Base-by-base conservation (phyloP, 1,140 invertebrate species). In the Heliconius nattereri region DNA sequence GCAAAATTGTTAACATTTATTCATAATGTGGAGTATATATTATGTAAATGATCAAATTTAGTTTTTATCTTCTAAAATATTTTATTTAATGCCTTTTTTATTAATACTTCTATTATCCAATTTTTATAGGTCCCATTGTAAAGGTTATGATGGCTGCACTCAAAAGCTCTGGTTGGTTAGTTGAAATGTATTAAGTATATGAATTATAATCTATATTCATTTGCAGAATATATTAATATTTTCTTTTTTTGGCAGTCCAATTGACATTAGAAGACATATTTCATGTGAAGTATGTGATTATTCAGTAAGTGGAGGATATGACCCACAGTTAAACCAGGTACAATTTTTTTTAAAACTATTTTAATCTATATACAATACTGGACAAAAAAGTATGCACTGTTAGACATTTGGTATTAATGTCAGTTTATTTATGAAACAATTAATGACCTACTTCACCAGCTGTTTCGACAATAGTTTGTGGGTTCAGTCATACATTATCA, bases 271-370 rank as follows among this genome's bases (percentile, higher is more conserved):
- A 23, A 95, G 98, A 81, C 98, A 99, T 90, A 96, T 99, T 80
- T 97, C 97, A 1, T 99, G 98, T 95, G 98, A 99, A 96, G 96
- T 97, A 26, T 99, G 99, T 94, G 96, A 97, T 87, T 92, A 95
- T 26, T 94, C 95, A 52, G 97, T 99, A 0, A 98, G 96, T 87
- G 98, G 98, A 49, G 98, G 98, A 20, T 99, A 98, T 95, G 98
- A 99, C 96, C 97, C 98, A 16, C 95, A 96, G 85, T 89, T 97
- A 52, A 98, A 98, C 95, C 98, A 98, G 95, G 97, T 97, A 90
- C 11, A 37, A 20, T 73, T 35, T 60, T 37, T 75, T 35, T 35
- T 1, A n/a, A 35, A 35, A 35, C 32, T 1, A 35, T 35, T 32
- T 32, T 32, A 32, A 32, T n/a, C n/a, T n/a, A n/a, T n/a, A n/a